phyloP scores from a whole-genome alignment of 2,113 vertebrate species.

The Paralichthys olivaceus region DNA sequence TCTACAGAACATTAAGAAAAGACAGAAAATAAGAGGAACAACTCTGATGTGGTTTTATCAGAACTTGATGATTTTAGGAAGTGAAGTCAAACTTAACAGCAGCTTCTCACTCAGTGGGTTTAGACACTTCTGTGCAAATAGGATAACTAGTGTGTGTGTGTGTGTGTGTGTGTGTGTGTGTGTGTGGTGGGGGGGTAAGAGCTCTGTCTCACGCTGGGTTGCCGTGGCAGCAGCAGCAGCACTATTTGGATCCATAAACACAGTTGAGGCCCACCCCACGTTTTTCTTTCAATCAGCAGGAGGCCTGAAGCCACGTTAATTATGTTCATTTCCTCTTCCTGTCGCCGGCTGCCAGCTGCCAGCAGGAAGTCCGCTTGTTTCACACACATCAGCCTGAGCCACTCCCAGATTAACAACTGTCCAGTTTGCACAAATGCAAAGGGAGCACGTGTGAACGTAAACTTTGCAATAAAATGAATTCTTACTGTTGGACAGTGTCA shows the following conservation, averaged over 20 bases:
- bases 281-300: slow-evolving; percentile 9
- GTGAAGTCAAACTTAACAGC: too few relatives aligned
- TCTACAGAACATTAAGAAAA: not conserved
- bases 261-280: slow-evolving; percentile 1
- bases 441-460: slow-evolving; percentile 22
- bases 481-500: not conserved
- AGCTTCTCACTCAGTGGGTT: too few relatives aligned
- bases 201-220: not conserved
- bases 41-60: too few relatives aligned
- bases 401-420: slow-evolving; percentile 25
- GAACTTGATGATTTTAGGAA: too few relatives aligned
- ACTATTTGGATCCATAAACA: not conserved
- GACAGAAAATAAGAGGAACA: too few relatives aligned
- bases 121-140: too few relatives aligned
- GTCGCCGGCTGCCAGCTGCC: slow-evolving; percentile 33
- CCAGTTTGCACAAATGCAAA: slow-evolving; percentile 20
- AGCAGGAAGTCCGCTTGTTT: slow-evolving; percentile 2
- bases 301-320: slow-evolving; percentile 13
- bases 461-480: slow-evolving; percentile 27
- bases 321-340: slow-evolving; percentile 26
- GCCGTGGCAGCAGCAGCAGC: not conserved
- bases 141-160: too few relatives aligned
- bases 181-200: too few relatives aligned
- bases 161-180: too few relatives aligned
- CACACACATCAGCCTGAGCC: not conserved